Conservation (phyloP, 2,888 invertebrate genomes). For the Luffia ferchaultella region DNA sequence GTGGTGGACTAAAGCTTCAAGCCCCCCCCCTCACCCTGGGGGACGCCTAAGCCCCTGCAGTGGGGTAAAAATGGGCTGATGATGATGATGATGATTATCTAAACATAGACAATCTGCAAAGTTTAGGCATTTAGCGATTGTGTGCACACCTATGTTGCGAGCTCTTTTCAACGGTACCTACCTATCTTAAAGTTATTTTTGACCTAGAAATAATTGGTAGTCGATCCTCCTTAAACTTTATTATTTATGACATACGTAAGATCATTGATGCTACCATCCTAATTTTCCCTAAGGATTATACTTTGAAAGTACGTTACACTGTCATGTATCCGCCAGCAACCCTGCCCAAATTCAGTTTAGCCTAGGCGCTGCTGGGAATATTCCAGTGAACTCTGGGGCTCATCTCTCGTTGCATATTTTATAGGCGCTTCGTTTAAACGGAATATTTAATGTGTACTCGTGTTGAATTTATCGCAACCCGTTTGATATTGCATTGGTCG, state of each 20-base stretch:
- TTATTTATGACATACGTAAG: neutral
- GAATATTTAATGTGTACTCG: slow-evolving; percentile 34
- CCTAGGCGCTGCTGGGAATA: neutral
- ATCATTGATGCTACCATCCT: neutral
- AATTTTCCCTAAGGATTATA: neutral
- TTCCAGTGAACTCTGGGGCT: neutral
- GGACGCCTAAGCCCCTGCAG: no score
- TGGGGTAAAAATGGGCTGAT: no score
- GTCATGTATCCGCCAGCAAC: neutral
- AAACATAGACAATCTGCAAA: no score
- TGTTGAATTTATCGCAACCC: neutral
- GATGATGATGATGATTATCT: no score
- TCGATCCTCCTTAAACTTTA: neutral
- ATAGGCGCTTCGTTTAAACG: slow-evolving; percentile 35
- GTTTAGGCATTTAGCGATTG: no score
- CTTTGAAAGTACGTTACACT: neutral
- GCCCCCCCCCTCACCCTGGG: no score
- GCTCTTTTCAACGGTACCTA: no score
- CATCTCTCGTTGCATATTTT: slow-evolving; percentile 34
- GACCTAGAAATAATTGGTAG: neutral
- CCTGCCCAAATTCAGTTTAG: neutral
- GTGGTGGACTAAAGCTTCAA: no score
- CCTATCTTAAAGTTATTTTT: no score
- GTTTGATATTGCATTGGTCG: neutral
- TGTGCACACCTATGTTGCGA: no score